A percentile compares a stretch with the other conserved stretches of the same genome.
These are phyloP conservation scores for Drosophila anomalipes DNA, from an alignment of 2,888 invertebrate species.

Conservation along the genomic window DNA sequence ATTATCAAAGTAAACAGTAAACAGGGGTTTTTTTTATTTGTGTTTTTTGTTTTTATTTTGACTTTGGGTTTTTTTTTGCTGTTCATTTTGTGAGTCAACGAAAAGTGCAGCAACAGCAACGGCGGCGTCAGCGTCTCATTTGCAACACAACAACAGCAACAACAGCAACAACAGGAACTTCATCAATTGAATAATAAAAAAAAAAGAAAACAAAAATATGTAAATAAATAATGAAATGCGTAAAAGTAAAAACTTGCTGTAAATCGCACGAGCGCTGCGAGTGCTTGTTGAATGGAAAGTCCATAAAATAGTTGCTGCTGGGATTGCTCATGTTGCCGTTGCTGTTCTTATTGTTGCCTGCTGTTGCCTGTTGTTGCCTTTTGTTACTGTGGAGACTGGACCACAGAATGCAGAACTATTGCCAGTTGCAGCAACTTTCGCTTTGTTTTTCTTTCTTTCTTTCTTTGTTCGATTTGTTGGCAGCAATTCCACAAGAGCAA, in stretches of 20 bases:
- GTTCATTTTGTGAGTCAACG: slow-evolving; percentile 43
- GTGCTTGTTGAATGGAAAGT: slow-evolving; percentile 54
- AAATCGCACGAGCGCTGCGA: slow-evolving; percentile 56
- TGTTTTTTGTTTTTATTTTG: slow-evolving; percentile 4
- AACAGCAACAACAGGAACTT: slow-evolving; percentile 28
- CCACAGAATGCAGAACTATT: slow-evolving; percentile 4
- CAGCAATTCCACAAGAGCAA: slow-evolving; percentile 6
- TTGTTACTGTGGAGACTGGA: background rate
- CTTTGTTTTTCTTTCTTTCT: slow-evolving; percentile 26
- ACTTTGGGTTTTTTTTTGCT: slow-evolving; percentile 1
- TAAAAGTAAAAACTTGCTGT: slow-evolving; percentile 52
- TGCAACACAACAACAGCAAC: slow-evolving; percentile 44
- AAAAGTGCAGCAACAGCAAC: slow-evolving; percentile 52
- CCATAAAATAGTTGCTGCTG: slow-evolving; percentile 27
- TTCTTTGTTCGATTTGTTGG: background rate
- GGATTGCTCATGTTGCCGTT: slow-evolving; percentile 10
- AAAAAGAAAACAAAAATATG: slow-evolving; percentile 45
- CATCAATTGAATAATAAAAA: slow-evolving; percentile 32
- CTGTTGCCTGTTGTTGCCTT: slow-evolving; percentile 10
- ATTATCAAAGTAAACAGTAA: slow-evolving; percentile 64
- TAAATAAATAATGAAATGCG: slow-evolving; percentile 70
- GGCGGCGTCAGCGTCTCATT: slow-evolving; percentile 53
- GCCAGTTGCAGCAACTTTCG: slow-evolving; percentile 48
- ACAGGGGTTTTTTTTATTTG: slow-evolving; percentile 23
- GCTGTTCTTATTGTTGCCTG: slow-evolving; percentile 2